Evolutionary conservation across 2,113 vertebrate genomes (phyloP).

Genomic region (Clarias macrocephalus): DNA sequence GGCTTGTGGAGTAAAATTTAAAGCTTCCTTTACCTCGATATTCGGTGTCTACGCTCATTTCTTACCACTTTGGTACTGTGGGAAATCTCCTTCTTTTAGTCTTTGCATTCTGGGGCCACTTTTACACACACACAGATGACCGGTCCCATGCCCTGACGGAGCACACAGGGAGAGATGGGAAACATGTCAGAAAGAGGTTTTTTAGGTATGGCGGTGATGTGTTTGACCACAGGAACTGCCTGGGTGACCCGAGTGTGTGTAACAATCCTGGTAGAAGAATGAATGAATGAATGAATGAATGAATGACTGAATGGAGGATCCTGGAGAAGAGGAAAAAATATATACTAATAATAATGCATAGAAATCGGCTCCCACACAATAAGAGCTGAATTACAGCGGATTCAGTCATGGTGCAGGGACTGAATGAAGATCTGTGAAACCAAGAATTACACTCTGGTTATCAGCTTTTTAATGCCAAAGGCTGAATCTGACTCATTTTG

Average conservation of each 20-base stretch:
- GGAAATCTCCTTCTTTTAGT: slow-evolving; percentile 62
- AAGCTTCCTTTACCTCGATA: too few relatives aligned
- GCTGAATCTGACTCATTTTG: slow-evolving; percentile 24
- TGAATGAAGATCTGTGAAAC: slow-evolving; percentile 26
- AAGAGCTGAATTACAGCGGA: neutral
- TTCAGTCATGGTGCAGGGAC: slow-evolving; percentile 23
- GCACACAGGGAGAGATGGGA: slow-evolving; percentile 31
- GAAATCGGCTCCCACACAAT: slow-evolving; percentile 24
- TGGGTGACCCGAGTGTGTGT: neutral
- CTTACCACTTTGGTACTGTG: slow-evolving; percentile 57
- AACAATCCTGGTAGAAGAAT: neutral
- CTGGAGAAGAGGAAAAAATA: neutral
- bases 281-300: neutral
- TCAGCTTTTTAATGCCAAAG: slow-evolving; percentile 2
- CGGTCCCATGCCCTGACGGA: slow-evolving; percentile 56
- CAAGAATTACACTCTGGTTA: slow-evolving; percentile 11
- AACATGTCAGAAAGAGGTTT: slow-evolving; percentile 14
- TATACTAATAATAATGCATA: neutral
- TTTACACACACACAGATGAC: slow-evolving; percentile 58
- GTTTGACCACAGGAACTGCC: slow-evolving; percentile 6
- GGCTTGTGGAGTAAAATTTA: neutral
- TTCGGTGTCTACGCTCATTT: neutral
- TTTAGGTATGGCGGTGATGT: slow-evolving; percentile 3
- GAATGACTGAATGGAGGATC: slow-evolving; percentile 15
- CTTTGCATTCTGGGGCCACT: slow-evolving; percentile 64